Evolutionary conservation across 2,797 vertebrate genomes (phyloP), one percentile per base, ranked within the genome.

Genomic region (Rhadinocentrus ornatus): DNA sequence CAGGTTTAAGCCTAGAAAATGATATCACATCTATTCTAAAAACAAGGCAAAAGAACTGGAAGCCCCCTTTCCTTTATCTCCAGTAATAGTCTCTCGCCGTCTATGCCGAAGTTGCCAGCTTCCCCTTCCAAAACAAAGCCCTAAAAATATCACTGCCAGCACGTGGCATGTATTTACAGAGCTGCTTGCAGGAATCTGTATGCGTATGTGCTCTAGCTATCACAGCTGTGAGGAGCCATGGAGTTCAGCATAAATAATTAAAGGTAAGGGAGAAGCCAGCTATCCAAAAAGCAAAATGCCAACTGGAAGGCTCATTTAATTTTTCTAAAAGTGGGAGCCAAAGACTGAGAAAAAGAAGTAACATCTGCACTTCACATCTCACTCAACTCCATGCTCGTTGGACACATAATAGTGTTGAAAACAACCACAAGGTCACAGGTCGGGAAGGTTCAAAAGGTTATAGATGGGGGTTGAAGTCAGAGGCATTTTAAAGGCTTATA

Each of bases 181-280:
- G 64, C 32, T 18, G 48, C 35, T 37, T 57, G 58, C 55, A 55
- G 58, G 59, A 66, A 57, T 61, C 64, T 52, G 54, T 66, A 58
- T 67, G 9, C 52, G 60, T 35, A 52, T 58, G 52, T 29, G 52
- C 65, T 77, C 6, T 37, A 71, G 75, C 84, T 75, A 84, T 81
- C 78, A 83, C 84, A 81, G 86, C 84, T 86, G 86, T 78, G 83
- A 81, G 86, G 88, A 83, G 86, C 20, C 71, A 77, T 82, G 71
- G 81, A 90, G 86, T 86, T 88, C 77, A 86, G 73, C 80, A 89
- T 93, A 85, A 92, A 92, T 91, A 89, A 92, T 93, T 91, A 81
- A 91, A 87, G 75, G 83, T 31, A 59, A 71, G 71, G 79, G 57
- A 61, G 76, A 65, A 75, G 75, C 44, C 60, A 78, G 66, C 44